These are phyloP conservation scores for Poecilobothrus nobilitatus DNA, from an alignment of 2,888 invertebrate species.

Conservation along the genomic window DNA sequence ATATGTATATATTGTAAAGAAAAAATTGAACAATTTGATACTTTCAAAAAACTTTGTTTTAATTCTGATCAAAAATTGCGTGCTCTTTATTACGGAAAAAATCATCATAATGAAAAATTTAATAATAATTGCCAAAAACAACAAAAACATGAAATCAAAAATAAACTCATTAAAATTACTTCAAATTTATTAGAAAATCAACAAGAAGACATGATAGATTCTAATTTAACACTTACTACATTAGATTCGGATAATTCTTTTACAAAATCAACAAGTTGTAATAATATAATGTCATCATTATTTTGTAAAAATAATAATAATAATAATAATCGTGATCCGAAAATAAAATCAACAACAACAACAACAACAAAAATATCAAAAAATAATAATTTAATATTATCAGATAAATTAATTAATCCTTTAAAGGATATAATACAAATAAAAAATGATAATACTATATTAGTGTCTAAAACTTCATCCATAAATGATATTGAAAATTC, in stretches of 20 bases:
- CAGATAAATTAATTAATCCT: not conserved
- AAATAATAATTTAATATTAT: too few species aligned
- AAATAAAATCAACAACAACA: too few species aligned
- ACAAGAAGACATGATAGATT: not conserved
- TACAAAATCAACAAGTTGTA: not conserved
- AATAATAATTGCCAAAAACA: not conserved
- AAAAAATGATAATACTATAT: not conserved
- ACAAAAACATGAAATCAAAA: not conserved
- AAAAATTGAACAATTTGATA: not conserved
- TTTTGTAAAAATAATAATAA: not conserved
- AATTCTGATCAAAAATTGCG: conserved; percentile 3
- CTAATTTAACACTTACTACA: too few species aligned
- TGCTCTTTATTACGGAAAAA: not conserved
- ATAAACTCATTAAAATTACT: not conserved
- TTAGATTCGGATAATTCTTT: too few species aligned
- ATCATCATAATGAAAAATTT: not conserved
- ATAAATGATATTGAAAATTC: too few species aligned
- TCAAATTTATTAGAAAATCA: not conserved
- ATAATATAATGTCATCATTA: not conserved
- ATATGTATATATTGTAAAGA: not conserved
- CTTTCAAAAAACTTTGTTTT: not conserved
- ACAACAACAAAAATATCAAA: too few species aligned
- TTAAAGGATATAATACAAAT: not conserved
- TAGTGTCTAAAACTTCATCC: too few species aligned
- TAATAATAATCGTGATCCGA: not conserved